Base-by-base conservation (phyloP, 2,888 invertebrate genomes). In the Cerceris rybyensis region DNA sequence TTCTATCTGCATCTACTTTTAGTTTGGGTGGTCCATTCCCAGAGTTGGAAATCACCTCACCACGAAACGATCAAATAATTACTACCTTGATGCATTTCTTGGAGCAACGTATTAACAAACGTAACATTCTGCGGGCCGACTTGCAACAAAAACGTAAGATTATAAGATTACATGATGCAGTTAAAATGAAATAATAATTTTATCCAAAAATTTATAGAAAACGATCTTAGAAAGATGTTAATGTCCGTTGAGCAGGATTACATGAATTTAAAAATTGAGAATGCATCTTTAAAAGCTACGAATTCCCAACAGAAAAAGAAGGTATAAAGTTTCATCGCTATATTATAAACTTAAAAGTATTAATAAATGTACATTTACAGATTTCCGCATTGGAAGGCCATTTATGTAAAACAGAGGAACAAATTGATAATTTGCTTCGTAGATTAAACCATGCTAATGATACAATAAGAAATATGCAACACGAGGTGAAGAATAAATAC, bases 1-100 rank as follows among this genome's bases (percentile, higher is more conserved):
- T 28, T 28, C 28, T 28, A 4, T 4, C 28, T 28, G 28, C 28
- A 28, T 28, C 28, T 28, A 28, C 4, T 4, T 28, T 89, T 85
- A 95, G 95, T 66, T 93, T 97, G 60, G 96, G 96, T 0, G 95
- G 96, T 8, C 95, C 95, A 74, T 96, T 97, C 90, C 97, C 97
- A 0, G 94, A 96, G 72, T 92, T 96, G 42, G 95, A 96, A 88
- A 92, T 96, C 42, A 94, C 94, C 72, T 94, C 94, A 81, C 95
- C 96, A 0, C 94, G 96, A 86, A 95, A 95, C 57, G 94, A 94
- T 70, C 94, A 94, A 65, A 93, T 95, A 43, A 94, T 96, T 9
- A 94, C 95, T 59, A 95, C 95, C 84, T 91, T 97, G 0, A 94
- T 95, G 93, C 94, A 94, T 0, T 96, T 95, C 91, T 93, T 97